phyloP scores from a whole-genome alignment of 2,888 invertebrate species.

The Lycophotia porphyrea region DNA sequence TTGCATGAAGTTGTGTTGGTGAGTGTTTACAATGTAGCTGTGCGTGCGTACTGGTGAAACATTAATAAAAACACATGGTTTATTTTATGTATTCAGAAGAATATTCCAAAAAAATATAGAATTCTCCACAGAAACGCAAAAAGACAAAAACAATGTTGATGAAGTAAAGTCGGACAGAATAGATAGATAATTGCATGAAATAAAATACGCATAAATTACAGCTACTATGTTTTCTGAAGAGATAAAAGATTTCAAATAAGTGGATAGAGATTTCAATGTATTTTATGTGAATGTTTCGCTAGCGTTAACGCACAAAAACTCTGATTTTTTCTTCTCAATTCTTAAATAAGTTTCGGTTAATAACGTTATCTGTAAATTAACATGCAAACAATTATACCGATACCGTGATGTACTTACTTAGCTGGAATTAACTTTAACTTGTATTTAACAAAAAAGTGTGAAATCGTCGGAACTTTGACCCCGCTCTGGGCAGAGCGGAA shows the following conservation, averaged over 20 bases:
- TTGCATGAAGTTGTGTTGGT: slow-evolving; percentile 96
- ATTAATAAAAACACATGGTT: not conserved
- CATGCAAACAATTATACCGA: not conserved
- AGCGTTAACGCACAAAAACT: not conserved
- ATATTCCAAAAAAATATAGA: too few species aligned
- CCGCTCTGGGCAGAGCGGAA: too few species aligned
- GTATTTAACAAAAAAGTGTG: too few species aligned
- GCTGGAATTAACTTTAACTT: not conserved
- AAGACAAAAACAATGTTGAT: too few species aligned
- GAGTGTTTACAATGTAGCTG: slow-evolving; percentile 58
- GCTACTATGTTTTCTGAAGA: not conserved
- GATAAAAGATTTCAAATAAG: not conserved
- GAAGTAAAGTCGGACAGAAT: too few species aligned
- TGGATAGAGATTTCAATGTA: not conserved
- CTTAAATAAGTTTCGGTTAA: not conserved
- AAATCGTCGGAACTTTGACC: too few species aligned
- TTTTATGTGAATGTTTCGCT: not conserved
- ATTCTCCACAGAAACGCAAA: too few species aligned
- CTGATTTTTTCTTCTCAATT: not conserved
- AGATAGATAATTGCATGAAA: too few species aligned
- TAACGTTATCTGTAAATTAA: not conserved
- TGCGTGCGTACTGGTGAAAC: not conserved
- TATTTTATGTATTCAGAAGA: too few species aligned
- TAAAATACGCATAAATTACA: too few species aligned
- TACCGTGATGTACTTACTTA: not conserved